Percentiles rank a stretch among this genome's conserved stretches.
These are phyloP conservation scores for Recurvirostra avosetta DNA, from an alignment of 2,113 vertebrate species.

Conservation along the genomic window DNA sequence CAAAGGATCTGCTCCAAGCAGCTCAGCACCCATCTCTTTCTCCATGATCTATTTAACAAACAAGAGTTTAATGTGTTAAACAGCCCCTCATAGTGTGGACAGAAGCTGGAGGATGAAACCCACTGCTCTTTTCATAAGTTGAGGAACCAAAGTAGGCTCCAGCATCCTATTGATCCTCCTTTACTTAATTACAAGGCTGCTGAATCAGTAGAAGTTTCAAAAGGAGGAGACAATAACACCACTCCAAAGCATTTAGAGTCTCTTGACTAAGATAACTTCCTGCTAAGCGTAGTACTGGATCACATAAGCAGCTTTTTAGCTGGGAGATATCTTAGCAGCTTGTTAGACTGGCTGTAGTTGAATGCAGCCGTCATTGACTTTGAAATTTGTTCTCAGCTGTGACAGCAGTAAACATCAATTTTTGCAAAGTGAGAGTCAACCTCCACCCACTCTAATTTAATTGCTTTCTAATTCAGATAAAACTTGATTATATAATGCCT, in stretches of 20 bases:
- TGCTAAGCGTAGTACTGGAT: not conserved
- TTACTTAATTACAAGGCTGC: not conserved
- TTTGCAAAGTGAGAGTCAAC: not conserved
- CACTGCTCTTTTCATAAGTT: not conserved
- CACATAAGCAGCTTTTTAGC: not conserved
- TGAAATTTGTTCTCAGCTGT: not conserved
- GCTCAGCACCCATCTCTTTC: not conserved
- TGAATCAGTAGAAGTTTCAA: not conserved
- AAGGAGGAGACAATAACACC: not conserved
- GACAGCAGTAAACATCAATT: conserved; percentile 2
- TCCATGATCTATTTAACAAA: not conserved
- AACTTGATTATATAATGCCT: not conserved
- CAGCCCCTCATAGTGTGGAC: not conserved
- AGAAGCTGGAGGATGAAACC: not conserved
- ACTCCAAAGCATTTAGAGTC: not conserved
- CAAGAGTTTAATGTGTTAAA: not conserved
- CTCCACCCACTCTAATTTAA: conserved; percentile 16
- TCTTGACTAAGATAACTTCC: not conserved
- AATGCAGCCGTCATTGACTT: conserved; percentile 6
- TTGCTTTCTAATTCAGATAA: conserved; percentile 27
- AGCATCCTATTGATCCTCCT: not conserved
- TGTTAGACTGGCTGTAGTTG: not conserved
- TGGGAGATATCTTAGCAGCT: not conserved
- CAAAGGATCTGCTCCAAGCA: not conserved
- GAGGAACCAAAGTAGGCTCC: not conserved